Conservation (phyloP, 2,113 vertebrate genomes). For the Anolis carolinensis region DNA sequence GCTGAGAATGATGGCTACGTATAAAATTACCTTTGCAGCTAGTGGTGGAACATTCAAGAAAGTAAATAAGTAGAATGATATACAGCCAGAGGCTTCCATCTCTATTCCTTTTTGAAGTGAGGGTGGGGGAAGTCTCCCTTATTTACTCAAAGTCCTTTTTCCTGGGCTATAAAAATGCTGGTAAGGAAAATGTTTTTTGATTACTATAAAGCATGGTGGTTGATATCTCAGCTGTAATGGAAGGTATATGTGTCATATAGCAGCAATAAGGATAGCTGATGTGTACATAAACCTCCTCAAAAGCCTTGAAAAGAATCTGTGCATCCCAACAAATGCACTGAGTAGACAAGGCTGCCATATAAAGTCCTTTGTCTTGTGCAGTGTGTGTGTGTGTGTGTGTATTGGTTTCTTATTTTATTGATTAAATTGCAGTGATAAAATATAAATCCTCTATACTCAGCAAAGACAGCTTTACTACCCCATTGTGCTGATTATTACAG, state of each 20-base stretch:
- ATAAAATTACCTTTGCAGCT: slow-evolving; percentile 30
- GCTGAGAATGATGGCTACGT: slow-evolving; percentile 11
- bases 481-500: slow-evolving; percentile 75
- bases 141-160: slow-evolving; percentile 34
- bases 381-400: background rate
- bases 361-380: slow-evolving; percentile 18
- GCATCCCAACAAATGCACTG: slow-evolving; percentile 21
- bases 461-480: slow-evolving; percentile 65
- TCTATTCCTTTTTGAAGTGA: slow-evolving; percentile 30
- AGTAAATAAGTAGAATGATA: slow-evolving; percentile 28
- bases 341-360: slow-evolving; percentile 35
- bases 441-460: slow-evolving; percentile 67
- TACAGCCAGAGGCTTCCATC: slow-evolving; percentile 23
- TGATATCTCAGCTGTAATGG: slow-evolving; percentile 41
- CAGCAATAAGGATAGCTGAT: slow-evolving; percentile 38
- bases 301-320: slow-evolving; percentile 12
- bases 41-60: slow-evolving; percentile 18
- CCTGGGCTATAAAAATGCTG: slow-evolving; percentile 46
- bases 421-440: slow-evolving; percentile 66
- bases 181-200: slow-evolving; percentile 54
- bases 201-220: slow-evolving; percentile 40
- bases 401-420: slow-evolving; percentile 69
- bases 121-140: background rate
- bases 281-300: slow-evolving; percentile 32
- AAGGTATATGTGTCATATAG: slow-evolving; percentile 47